phyloP scores from a whole-genome alignment of 2,888 invertebrate genomes.

The Pseudococcus viburni region DNA sequence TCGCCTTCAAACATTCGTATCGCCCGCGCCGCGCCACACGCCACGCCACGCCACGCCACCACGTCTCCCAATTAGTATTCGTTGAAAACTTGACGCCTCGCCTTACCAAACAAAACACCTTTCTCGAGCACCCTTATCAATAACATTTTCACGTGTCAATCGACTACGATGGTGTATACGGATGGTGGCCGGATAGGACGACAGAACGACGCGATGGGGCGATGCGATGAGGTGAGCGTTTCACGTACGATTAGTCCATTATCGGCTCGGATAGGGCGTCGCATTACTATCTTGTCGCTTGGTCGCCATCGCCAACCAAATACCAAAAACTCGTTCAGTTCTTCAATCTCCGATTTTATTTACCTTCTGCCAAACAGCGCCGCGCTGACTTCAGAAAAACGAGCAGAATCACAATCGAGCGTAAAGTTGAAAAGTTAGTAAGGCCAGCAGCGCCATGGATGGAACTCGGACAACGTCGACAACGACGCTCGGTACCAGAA shows the following conservation, averaged over 20 bases:
- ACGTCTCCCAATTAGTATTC: not conserved
- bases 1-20: not conserved
- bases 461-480: not conserved
- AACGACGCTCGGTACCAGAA: not conserved
- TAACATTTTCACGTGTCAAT: constrained; percentile 12
- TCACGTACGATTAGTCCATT: not conserved
- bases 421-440: not conserved
- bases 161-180: not conserved
- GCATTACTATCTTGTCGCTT: not conserved
- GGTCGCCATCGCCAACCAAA: not conserved
- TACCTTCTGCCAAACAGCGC: not conserved
- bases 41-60: not conserved
- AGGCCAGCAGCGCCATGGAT: no score
- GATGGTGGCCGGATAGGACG: not conserved
- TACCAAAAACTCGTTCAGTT: not conserved
- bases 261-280: not conserved
- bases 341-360: not conserved
- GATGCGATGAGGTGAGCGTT: not conserved
- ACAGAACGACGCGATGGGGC: not conserved
- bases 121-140: constrained; percentile 17
- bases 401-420: not conserved
- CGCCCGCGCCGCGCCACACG: not conserved
- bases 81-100: not conserved
- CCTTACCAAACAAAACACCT: not conserved
- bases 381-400: not conserved